Conservation (phyloP, 2,888 invertebrate species). For the Theodoxus fluviatilis region DNA sequence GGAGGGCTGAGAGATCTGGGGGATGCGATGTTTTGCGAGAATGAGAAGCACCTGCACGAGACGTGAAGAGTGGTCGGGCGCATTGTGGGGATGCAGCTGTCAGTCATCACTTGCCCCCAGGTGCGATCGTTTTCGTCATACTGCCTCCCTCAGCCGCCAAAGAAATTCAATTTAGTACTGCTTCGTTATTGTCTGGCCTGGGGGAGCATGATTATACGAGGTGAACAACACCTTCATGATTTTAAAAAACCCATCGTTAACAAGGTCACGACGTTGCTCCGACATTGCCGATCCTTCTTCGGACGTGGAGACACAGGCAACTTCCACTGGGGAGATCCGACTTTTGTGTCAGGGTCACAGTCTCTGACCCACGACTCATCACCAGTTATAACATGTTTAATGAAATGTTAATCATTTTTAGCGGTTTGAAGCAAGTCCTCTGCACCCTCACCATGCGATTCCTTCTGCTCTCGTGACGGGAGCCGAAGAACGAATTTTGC, state of each 20-base stretch:
- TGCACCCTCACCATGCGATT: neutral
- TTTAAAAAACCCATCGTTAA: neutral
- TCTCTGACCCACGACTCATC: neutral
- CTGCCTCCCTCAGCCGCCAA: too few species aligned
- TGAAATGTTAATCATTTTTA: neutral
- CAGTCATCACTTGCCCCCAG: too few species aligned
- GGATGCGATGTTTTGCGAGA: neutral
- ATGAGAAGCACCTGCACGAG: too few species aligned
- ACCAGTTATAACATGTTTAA: neutral
- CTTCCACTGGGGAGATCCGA: neutral
- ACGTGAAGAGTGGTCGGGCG: too few species aligned
- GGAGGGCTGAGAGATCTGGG: neutral
- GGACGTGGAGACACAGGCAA: neutral
- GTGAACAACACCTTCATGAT: constrained; percentile 2
- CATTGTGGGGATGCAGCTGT: too few species aligned
- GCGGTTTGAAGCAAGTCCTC: neutral
- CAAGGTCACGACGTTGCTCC: neutral
- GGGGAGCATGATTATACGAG: too few species aligned
- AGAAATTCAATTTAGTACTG: too few species aligned
- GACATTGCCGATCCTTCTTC: neutral
- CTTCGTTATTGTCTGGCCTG: too few species aligned
- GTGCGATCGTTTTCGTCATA: too few species aligned
- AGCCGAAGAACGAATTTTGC: neutral
- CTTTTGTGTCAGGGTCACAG: neutral
- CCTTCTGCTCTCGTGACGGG: too few species aligned